Conservation (phyloP, 2,888 invertebrate genomes). For the Theodoxus fluviatilis region DNA sequence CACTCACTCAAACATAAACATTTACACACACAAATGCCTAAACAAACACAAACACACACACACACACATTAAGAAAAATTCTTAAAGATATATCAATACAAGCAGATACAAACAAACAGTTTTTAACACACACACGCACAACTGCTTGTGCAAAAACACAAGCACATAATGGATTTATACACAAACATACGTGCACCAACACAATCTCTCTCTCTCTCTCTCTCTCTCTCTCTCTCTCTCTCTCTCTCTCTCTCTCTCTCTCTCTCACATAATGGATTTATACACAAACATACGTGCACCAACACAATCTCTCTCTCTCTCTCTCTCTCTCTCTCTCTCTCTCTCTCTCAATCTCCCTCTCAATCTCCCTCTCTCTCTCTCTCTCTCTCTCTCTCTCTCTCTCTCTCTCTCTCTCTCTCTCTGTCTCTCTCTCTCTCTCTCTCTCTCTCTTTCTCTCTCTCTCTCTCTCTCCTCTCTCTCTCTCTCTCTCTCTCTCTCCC, state of each 20-base stretch:
- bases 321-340: slow-evolving; percentile 24
- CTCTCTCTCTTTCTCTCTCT: slow-evolving; percentile 22
- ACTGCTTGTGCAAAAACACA: no score
- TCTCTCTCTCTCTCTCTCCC: slow-evolving; percentile 11
- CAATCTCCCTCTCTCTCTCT: not conserved
- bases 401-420: slow-evolving; percentile 23
- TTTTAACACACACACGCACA: no score
- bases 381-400: slow-evolving; percentile 22
- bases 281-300: not conserved
- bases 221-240: not conserved
- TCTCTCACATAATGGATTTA: not conserved
- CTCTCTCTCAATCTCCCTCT: slow-evolving; percentile 17
- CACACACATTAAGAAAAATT: no score
- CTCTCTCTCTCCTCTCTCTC: slow-evolving; percentile 18
- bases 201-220: not conserved
- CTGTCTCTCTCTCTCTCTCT: slow-evolving; percentile 18
- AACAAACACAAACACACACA: no score
- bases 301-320: not conserved
- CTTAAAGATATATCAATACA: no score
- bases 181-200: no score
- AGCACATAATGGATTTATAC: no score
- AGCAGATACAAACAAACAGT: no score
- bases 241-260: not conserved
- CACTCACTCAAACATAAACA: no score
- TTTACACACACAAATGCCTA: no score